Evolutionary conservation across 2,888 invertebrate genomes (phyloP).

Genomic region (Furcula furcula): DNA sequence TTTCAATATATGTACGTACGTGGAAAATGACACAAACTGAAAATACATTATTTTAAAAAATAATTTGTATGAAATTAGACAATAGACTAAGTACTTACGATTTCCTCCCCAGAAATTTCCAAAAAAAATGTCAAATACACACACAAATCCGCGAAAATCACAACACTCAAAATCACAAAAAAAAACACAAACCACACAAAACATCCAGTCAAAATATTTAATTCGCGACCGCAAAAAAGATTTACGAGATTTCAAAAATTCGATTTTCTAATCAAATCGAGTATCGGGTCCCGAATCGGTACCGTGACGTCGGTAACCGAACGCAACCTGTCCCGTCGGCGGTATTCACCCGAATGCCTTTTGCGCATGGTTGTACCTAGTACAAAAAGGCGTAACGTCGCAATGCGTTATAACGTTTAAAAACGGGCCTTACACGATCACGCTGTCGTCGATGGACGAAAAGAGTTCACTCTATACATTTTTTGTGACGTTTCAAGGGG

Average conservation of each 20-base stretch:
- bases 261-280: slow-evolving; percentile 17
- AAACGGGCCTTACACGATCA: slow-evolving; percentile 46
- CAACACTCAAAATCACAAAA: slow-evolving; percentile 20
- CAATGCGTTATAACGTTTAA: slow-evolving; percentile 69
- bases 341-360: slow-evolving; percentile 59
- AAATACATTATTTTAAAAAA: too few relatives aligned
- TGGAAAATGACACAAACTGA: too few relatives aligned
- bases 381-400: slow-evolving; percentile 72
- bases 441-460: slow-evolving; percentile 27
- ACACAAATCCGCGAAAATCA: slow-evolving; percentile 17
- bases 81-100: slow-evolving; percentile 15
- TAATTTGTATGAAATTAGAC: too few relatives aligned
- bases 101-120: slow-evolving; percentile 8
- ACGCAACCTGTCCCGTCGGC: slow-evolving; percentile 23
- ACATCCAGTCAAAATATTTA: not conserved
- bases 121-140: slow-evolving; percentile 11
- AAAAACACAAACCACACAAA: not conserved
- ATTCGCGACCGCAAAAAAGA: not conserved
- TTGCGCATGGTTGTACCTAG: slow-evolving; percentile 67
- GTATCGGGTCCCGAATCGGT: slow-evolving; percentile 5
- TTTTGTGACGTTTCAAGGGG: slow-evolving; percentile 3
- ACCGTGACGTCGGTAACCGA: too few relatives aligned
- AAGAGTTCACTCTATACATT: slow-evolving; percentile 8
- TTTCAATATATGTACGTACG: too few relatives aligned
- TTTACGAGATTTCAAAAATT: slow-evolving; percentile 11